Evolutionary conservation across 1,140 invertebrate species (phyloP).

Genomic region (Hylyphantes graminicola): DNA sequence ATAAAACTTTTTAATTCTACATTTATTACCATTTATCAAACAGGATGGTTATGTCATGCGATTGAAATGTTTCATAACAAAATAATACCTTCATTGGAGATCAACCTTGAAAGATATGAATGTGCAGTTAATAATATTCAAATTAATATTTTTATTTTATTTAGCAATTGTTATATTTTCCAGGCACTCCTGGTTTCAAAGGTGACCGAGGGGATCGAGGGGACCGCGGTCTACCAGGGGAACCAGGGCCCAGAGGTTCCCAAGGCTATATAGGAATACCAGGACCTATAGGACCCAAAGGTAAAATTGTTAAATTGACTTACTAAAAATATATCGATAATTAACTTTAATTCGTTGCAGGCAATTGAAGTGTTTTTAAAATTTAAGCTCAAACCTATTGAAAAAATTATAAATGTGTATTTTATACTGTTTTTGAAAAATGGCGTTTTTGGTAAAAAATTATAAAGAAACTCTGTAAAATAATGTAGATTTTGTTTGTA

Average conservation of each 20-base stretch:
- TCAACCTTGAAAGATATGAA: neutral
- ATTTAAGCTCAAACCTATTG: no score
- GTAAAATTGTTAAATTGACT: slow-evolving; percentile 62
- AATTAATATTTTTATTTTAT: neutral
- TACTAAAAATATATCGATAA: neutral
- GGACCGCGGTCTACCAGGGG: slow-evolving; percentile 68
- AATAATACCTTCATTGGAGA: no score
- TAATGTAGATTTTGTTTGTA: no score
- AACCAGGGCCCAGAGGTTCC: slow-evolving; percentile 72
- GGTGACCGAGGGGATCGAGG: slow-evolving; percentile 63
- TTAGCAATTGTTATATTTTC: neutral
- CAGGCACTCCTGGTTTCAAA: slow-evolving; percentile 45
- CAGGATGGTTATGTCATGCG: no score
- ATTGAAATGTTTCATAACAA: no score
- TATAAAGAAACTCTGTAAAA: no score
- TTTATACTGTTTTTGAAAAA: no score
- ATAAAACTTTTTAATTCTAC: no score
- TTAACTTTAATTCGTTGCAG: neutral
- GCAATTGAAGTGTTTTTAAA: no score
- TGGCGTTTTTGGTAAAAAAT: no score
- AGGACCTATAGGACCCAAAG: slow-evolving; percentile 75
- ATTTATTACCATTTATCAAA: no score
- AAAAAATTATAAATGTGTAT: no score
- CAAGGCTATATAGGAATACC: slow-evolving; percentile 73
- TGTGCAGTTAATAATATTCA: neutral